Conservation (phyloP, 2,797 vertebrate genomes). For the Phoxinus dragarum region DNA sequence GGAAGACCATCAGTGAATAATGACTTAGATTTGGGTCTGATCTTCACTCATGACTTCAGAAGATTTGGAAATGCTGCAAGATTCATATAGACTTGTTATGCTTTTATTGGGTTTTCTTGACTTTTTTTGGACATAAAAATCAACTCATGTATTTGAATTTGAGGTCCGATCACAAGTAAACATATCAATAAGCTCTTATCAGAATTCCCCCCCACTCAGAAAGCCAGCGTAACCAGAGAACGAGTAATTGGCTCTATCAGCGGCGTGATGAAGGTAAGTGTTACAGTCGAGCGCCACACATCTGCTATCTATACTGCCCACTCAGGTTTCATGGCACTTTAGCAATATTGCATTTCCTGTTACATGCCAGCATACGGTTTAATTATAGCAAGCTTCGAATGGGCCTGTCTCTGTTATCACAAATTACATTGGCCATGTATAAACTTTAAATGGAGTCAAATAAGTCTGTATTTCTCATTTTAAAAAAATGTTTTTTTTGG, state of each 20-base stretch:
- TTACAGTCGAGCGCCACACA: conserved; percentile 71
- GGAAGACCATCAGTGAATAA: not conserved
- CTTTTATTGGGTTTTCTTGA: conserved; percentile 16
- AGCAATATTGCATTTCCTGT: conserved; percentile 78
- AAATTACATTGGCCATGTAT: not conserved
- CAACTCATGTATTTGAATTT: not conserved
- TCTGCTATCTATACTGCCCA: conserved; percentile 77
- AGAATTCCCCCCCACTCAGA: conserved; percentile 69
- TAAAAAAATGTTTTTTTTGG: too few relatives aligned
- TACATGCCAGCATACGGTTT: conserved; percentile 56
- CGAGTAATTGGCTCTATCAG: conserved; percentile 74
- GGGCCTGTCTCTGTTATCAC: conserved; percentile 49
- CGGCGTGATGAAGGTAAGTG: conserved; percentile 73
- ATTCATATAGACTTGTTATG: not conserved
- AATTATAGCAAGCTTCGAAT: conserved; percentile 2
- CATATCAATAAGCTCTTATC: conserved; percentile 74
- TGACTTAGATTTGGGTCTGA: not conserved
- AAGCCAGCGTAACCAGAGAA: conserved; percentile 74
- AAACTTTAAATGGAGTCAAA: not conserved
- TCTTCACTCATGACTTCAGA: not conserved
- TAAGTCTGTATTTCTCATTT: not conserved
- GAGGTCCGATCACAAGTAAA: conserved; percentile 32
- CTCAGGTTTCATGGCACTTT: conserved; percentile 78
- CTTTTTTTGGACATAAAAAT: not conserved
- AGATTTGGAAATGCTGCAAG: not conserved